These are phyloP conservation scores for Torymus aiolomorphi DNA, from an alignment of 2,888 invertebrate species.

Conservation along the genomic window DNA sequence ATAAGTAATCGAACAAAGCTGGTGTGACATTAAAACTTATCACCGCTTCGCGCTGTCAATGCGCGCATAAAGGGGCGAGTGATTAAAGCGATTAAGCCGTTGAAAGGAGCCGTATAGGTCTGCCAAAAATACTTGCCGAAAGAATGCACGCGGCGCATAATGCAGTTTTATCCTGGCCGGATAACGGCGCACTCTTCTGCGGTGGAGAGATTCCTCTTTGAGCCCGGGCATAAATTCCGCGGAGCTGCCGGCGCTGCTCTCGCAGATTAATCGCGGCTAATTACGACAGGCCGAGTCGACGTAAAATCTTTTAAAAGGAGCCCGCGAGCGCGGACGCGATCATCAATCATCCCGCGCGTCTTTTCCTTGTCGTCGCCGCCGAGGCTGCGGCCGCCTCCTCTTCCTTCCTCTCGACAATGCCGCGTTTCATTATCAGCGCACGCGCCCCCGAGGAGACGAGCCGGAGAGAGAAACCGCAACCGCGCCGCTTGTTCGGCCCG, in stretches of 20 bases:
- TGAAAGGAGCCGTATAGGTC: background rate
- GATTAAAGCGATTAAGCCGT: conserved; percentile 46
- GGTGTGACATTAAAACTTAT: too few relatives aligned
- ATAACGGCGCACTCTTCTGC: conserved; percentile 5
- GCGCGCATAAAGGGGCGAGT: background rate
- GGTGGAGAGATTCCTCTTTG: background rate
- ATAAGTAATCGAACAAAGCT: too few relatives aligned
- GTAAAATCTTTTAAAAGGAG: conserved; percentile 39
- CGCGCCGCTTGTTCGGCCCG: conserved; percentile 4
- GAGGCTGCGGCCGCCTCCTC: background rate
- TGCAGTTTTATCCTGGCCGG: conserved; percentile 7
- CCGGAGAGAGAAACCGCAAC: conserved; percentile 13
- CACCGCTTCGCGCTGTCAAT: conserved; percentile 11
- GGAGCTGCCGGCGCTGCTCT: conserved; percentile 13
- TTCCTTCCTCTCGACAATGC: conserved; percentile 39
- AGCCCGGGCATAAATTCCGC: conserved; percentile 26
- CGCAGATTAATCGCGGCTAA: conserved; percentile 51
- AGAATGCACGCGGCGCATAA: conserved; percentile 12
- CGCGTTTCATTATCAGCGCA: conserved; percentile 47
- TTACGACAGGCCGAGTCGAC: conserved; percentile 43
- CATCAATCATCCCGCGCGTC: conserved; percentile 39
- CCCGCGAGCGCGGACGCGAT: conserved; percentile 1
- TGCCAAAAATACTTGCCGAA: conserved; percentile 14
- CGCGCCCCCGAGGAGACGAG: conserved; percentile 3
- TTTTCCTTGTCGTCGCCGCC: conserved; percentile 29